phyloP scores from a whole-genome alignment of 1,140 invertebrate genomes.

The Homarus americanus region DNA sequence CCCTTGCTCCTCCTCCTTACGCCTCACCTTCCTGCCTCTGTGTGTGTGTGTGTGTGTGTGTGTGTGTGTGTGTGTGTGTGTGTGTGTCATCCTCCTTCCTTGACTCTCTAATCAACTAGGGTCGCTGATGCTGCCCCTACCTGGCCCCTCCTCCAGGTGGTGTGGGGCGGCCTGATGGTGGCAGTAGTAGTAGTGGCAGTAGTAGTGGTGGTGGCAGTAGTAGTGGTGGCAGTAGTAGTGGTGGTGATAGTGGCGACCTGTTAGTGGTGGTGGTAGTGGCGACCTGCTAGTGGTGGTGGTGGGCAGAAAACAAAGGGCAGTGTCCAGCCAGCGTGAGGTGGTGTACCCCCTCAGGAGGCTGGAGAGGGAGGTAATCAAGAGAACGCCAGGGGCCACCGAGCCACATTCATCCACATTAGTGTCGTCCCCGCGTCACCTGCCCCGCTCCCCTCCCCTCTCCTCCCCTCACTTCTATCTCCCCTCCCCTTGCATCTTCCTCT shows the following conservation, averaged over 20 bases:
- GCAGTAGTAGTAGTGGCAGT: too few relatives aligned
- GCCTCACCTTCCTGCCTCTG: not conserved
- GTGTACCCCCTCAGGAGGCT: not conserved
- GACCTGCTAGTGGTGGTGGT: too few relatives aligned
- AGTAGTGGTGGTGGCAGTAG: not conserved
- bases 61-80: too few relatives aligned
- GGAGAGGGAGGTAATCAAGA: conserved; percentile 39
- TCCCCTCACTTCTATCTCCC: not conserved
- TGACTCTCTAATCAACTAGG: too few relatives aligned
- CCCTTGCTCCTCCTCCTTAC: not conserved
- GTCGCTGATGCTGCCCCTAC: too few relatives aligned
- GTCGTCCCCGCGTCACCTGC: conserved; percentile 54
- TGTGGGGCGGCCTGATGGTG: not conserved
- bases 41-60: too few relatives aligned
- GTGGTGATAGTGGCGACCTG: too few relatives aligned
- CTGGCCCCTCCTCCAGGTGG: too few relatives aligned
- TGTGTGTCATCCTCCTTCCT: too few relatives aligned
- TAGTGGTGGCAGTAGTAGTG: not conserved
- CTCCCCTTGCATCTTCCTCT: not conserved
- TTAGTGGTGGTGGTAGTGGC: too few relatives aligned
- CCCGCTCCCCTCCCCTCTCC: not conserved
- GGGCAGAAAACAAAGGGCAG: not conserved
- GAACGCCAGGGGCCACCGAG: conserved; percentile 31
- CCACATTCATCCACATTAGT: conserved; percentile 62
- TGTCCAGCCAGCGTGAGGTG: not conserved